These are phyloP conservation scores for Thomomys bottae DNA, from an alignment of 2,113 vertebrate genomes.

Conservation along the genomic window DNA sequence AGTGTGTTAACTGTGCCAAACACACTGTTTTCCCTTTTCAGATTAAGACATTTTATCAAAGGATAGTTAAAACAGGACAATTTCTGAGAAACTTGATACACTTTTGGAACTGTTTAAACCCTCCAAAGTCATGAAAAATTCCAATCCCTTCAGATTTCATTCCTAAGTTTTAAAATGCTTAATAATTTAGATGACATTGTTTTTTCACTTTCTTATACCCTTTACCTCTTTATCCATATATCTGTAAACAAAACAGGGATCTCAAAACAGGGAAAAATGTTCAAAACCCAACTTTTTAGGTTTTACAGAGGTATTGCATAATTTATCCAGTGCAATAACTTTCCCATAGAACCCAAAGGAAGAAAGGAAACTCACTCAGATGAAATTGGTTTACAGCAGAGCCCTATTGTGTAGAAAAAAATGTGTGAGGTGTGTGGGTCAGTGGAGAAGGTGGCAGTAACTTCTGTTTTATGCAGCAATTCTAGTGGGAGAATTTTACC, in stretches of 20 bases:
- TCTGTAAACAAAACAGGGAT: neutral
- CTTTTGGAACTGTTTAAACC: conserved; percentile 36
- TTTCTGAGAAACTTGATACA: neutral
- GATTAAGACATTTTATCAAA: conserved; percentile 3
- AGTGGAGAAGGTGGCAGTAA: neutral
- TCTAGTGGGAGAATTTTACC: neutral
- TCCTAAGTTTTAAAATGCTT: neutral
- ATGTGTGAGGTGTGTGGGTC: neutral
- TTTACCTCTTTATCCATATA: neutral
- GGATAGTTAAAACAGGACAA: neutral
- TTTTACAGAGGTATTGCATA: too few species aligned
- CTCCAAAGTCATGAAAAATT: neutral
- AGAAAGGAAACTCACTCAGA: conserved; percentile 42
- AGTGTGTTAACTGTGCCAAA: neutral
- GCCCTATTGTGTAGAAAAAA: neutral
- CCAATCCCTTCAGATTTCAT: conserved; percentile 1
- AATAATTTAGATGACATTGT: neutral
- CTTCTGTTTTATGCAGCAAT: neutral
- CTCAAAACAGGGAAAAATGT: neutral
- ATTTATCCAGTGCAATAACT: too few species aligned
- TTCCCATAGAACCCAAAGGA: neutral
- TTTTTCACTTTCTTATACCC: neutral
- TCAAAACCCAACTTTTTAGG: neutral
- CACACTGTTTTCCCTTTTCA: conserved; percentile 31
- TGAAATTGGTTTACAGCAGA: neutral